Percentiles rank a stretch among this genome's conserved stretches.
Conservation (phyloP, 1,140 invertebrate genomes). For the Drosophila suzukii region DNA sequence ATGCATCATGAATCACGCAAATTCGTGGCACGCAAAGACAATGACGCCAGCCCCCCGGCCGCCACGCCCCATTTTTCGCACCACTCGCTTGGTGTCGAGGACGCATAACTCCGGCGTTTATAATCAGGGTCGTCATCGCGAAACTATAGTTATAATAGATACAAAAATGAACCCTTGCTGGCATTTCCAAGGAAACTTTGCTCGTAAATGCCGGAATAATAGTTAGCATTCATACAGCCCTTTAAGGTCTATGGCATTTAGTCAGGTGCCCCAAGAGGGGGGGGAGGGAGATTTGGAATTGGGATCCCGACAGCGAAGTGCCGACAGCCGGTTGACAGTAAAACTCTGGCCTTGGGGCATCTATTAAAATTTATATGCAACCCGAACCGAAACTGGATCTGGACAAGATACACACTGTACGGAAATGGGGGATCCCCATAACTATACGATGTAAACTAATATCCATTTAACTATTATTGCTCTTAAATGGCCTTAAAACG, state of each 20-base stretch:
- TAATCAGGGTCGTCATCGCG: slow-evolving; percentile 50
- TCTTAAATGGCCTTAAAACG: not conserved
- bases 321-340: slow-evolving; percentile 54
- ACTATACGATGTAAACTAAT: slow-evolving; percentile 15
- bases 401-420: slow-evolving; percentile 21
- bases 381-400: slow-evolving; percentile 31
- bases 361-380: slow-evolving; percentile 59
- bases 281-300: not conserved
- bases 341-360: slow-evolving; percentile 49
- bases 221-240: slow-evolving; percentile 38
- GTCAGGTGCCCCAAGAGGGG: slow-evolving; percentile 38
- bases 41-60: slow-evolving; percentile 59
- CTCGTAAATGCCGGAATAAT: slow-evolving; percentile 60
- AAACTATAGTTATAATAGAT: slow-evolving; percentile 61
- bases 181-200: slow-evolving; percentile 78
- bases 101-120: slow-evolving; percentile 46
- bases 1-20: slow-evolving; percentile 78
- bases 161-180: slow-evolving; percentile 20
- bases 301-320: slow-evolving; percentile 35
- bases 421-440: slow-evolving; percentile 10
- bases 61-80: slow-evolving; percentile 28
- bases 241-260: slow-evolving; percentile 30
- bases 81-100: slow-evolving; percentile 52
- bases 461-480: slow-evolving; percentile 16
- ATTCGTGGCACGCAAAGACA: slow-evolving; percentile 65